Percentiles rank a stretch among this genome's conserved stretches.
Conservation (phyloP, 2,888 invertebrate genomes). For the Petrolisthes manimaculis region DNA sequence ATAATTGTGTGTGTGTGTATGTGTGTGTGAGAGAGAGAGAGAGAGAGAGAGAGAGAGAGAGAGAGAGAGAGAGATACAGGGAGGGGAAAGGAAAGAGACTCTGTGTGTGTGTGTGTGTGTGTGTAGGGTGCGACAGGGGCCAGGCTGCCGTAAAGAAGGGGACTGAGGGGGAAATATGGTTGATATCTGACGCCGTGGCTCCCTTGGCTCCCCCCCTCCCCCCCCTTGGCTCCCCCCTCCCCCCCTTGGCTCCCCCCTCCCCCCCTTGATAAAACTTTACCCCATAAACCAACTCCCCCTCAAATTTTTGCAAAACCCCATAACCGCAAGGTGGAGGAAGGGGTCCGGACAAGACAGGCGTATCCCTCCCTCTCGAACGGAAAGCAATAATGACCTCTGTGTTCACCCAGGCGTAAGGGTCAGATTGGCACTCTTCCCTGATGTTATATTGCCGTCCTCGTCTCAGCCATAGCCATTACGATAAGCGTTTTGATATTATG, state of each 20-base stretch:
- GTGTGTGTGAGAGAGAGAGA: no score
- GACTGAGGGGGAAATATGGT: slow-evolving; percentile 36
- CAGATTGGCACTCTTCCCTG: neutral
- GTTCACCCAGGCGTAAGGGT: neutral
- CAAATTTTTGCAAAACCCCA: slow-evolving; percentile 57
- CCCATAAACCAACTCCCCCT: slow-evolving; percentile 52
- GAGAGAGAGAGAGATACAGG: no score
- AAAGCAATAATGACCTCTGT: neutral
- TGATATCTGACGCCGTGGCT: slow-evolving; percentile 40
- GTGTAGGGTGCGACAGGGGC: slow-evolving; percentile 11
- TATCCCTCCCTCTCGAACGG: slow-evolving; percentile 11
- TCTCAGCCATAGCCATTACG: slow-evolving; percentile 35
- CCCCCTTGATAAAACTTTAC: slow-evolving; percentile 60
- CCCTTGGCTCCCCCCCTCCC: neutral
- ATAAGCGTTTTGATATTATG: slow-evolving; percentile 63
- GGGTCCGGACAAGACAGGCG: neutral
- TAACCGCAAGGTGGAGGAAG: slow-evolving; percentile 46
- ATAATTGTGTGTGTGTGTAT: neutral
- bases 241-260: no score
- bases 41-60: no score
- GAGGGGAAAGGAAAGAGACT: neutral
- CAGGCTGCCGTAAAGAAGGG: slow-evolving; percentile 32
- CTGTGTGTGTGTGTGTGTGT: neutral
- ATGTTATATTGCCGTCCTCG: neutral
- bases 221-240: neutral